phyloP scores from a whole-genome alignment of 2,888 invertebrate genomes.

The Scaptomyza tumidula region DNA sequence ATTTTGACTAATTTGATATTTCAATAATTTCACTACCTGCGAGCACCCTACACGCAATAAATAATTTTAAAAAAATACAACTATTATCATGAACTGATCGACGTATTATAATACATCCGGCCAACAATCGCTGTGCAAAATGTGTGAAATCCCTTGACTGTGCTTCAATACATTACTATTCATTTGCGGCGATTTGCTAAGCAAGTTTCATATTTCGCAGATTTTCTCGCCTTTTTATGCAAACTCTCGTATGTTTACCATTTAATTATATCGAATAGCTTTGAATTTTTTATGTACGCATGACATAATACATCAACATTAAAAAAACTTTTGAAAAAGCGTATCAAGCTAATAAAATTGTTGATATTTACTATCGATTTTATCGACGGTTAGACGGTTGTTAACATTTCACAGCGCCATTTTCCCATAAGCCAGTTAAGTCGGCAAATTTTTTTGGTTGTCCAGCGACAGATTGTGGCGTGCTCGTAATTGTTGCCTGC shows the following conservation, averaged over 20 bases:
- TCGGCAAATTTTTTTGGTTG: slow-evolving; percentile 34
- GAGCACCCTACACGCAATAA: slow-evolving; percentile 38
- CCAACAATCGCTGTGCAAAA: slow-evolving; percentile 31
- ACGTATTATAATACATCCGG: slow-evolving; percentile 55
- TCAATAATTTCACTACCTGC: slow-evolving; percentile 67
- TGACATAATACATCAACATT: slow-evolving; percentile 55
- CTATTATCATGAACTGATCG: slow-evolving; percentile 18
- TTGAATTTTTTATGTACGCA: slow-evolving; percentile 30
- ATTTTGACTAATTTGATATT: slow-evolving; percentile 66
- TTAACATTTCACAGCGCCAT: slow-evolving; percentile 47
- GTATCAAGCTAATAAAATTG: slow-evolving; percentile 22
- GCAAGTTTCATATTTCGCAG: slow-evolving; percentile 5
- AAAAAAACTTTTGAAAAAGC: slow-evolving; percentile 11
- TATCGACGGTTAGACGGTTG: slow-evolving; percentile 41
- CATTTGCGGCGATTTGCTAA: not conserved
- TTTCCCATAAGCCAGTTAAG: slow-evolving; percentile 65
- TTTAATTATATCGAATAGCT: slow-evolving; percentile 43
- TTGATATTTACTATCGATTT: slow-evolving; percentile 6
- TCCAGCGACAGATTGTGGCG: slow-evolving; percentile 37
- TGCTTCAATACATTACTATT: slow-evolving; percentile 44
- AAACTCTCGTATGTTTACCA: slow-evolving; percentile 25
- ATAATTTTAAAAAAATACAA: slow-evolving; percentile 40
- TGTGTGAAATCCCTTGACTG: slow-evolving; percentile 67
- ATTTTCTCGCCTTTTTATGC: slow-evolving; percentile 30
- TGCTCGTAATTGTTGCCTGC: slow-evolving; percentile 55